Evolutionary conservation across 1,140 invertebrate species (phyloP).

Genomic region (Manduca sexta): DNA sequence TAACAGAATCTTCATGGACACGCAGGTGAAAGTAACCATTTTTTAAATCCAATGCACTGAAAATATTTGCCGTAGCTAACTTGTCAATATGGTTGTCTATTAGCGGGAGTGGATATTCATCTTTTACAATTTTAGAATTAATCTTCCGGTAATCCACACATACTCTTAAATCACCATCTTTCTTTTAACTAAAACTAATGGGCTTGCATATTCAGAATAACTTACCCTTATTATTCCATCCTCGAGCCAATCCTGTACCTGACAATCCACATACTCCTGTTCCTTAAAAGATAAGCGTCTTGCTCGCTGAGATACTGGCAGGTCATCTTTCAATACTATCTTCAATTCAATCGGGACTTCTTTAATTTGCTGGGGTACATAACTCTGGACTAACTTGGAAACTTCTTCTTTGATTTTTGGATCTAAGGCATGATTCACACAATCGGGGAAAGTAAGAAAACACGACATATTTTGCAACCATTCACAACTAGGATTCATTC

Average conservation of each 20-base stretch:
- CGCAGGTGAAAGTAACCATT: too few relatives aligned
- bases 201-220: slow-evolving; percentile 52
- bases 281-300: slow-evolving; percentile 30
- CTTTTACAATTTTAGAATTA: too few relatives aligned
- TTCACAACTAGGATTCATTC: too few relatives aligned
- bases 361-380: slow-evolving; percentile 3
- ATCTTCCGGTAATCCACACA: slow-evolving; percentile 8
- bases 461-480: too few relatives aligned
- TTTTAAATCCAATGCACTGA: too few relatives aligned
- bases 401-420: too few relatives aligned
- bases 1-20: too few relatives aligned
- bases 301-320: slow-evolving; percentile 26
- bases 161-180: slow-evolving; percentile 61
- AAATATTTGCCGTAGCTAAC: too few relatives aligned
- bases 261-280: slow-evolving; percentile 26
- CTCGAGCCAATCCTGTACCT: slow-evolving; percentile 36
- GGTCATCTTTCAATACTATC: slow-evolving; percentile 20
- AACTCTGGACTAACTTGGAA: neutral
- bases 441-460: too few relatives aligned
- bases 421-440: too few relatives aligned
- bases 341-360: slow-evolving; percentile 16
- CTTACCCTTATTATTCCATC: slow-evolving; percentile 32
- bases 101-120: too few relatives aligned
- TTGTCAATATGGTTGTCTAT: too few relatives aligned
- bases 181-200: slow-evolving; percentile 64